Base-by-base conservation (phyloP, 2,888 invertebrate genomes). In the Aporophyla nigra region DNA sequence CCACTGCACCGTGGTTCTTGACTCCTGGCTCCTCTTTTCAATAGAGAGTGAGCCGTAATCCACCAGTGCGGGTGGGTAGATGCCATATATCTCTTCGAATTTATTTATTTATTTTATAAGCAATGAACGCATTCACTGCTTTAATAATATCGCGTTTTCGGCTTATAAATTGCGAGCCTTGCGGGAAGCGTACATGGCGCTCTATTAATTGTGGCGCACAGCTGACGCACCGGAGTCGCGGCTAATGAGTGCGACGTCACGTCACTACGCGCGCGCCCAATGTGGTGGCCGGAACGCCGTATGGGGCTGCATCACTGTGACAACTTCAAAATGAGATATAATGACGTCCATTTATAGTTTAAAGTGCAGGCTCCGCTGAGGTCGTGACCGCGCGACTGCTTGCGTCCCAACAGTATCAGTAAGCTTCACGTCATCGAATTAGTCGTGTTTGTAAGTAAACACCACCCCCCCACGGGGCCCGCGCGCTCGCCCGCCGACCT, bases 341-440 rank as follows among this genome's bases (percentile, higher is more conserved):
- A 78, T 76, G 73, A 74, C 70, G 63, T 61, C 76, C 68, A 69
- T 86, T 76, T 77, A 74, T 58, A 74, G 67, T 74, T 74, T 58
- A 69, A 58, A 66, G 24, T 67, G 53, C 74, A 70, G 58, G 14
- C 12, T 27, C 9, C 14, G 49, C 24, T 40, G 56, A 59, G 83
- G 71, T 61, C 43, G 40, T 33, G 58, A 56, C 59, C 59, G n/a
- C 59, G 24, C n/a, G 62, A 10, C 54, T 40, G 54, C 5, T 46
- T n/a, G 51, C 24, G 10, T 65, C 53, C 21, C 19, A 19, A 9
- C 40, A 27, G 27, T 54, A 49, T 40, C 67, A 63, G 58, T 54
- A 62, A 33, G 58, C 24, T 40, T 12, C 43, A 67, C 40, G 56
- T 53, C 54, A 56, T 51, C 14, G 14, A 61, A 62, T 56, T 19